Conservation (phyloP, 2,888 invertebrate species). For the Hirtodrosophila histrioides region DNA sequence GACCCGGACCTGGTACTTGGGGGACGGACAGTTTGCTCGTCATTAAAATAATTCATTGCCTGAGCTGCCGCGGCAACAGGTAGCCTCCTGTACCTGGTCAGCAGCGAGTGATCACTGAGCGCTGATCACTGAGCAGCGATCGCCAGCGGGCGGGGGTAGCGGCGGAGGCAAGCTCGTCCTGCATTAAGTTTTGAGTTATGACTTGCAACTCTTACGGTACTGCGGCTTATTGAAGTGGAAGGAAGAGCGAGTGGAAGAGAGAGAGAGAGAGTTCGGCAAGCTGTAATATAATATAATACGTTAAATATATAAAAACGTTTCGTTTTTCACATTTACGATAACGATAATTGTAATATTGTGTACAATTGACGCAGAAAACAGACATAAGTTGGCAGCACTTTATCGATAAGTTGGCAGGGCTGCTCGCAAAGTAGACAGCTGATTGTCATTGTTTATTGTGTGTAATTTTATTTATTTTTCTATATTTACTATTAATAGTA, state of each 20-base stretch:
- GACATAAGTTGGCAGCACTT: no score
- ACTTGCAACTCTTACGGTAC: slow-evolving; percentile 20
- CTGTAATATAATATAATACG: background rate
- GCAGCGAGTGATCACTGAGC: slow-evolving; percentile 28
- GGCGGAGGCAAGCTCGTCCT: slow-evolving; percentile 6
- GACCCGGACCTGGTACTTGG: slow-evolving; percentile 18
- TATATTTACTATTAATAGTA: no score
- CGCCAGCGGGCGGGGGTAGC: slow-evolving; percentile 33
- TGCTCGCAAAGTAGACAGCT: no score
- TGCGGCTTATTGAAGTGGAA: slow-evolving; percentile 34
- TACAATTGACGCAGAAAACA: no score
- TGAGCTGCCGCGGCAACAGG: slow-evolving; percentile 62
- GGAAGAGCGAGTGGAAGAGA: no score
- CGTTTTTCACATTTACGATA: no score
- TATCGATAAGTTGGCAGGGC: no score
- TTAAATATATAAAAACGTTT: no score
- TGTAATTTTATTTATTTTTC: no score
- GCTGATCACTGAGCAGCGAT: slow-evolving; percentile 49
- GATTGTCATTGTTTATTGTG: no score
- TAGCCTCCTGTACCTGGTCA: slow-evolving; percentile 46
- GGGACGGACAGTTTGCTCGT: slow-evolving; percentile 54
- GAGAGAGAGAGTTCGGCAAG: background rate
- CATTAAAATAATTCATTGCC: slow-evolving; percentile 77
- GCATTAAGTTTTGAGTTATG: slow-evolving; percentile 63
- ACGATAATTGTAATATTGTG: no score